A percentile compares a stretch with the other conserved stretches of the same genome.
These are phyloP conservation scores for Strongylocentrotus purpuratus DNA, from an alignment of 35 echinoderm and acorn worm species.

Conservation along the genomic window DNA sequence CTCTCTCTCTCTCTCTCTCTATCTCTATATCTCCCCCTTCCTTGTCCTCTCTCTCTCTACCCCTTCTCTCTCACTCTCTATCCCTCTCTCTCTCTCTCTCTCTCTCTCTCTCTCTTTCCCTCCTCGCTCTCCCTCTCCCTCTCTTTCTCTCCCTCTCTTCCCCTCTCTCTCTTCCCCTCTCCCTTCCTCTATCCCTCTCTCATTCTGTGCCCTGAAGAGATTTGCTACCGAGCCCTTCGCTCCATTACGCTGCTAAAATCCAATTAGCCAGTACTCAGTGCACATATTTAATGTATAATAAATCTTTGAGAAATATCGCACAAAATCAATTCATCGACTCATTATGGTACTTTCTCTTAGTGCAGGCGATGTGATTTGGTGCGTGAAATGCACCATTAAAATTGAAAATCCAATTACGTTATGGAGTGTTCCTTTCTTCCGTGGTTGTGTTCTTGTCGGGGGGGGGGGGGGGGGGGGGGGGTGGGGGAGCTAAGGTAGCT, in stretches of 20 bases:
- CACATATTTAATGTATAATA: constrained; percentile 47
- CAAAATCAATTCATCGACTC: constrained; percentile 44
- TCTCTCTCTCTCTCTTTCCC: no score
- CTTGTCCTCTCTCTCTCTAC: no score
- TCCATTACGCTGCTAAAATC: constrained; percentile 39
- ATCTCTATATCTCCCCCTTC: no score
- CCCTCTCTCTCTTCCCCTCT: background rate
- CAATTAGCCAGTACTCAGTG: constrained; percentile 27
- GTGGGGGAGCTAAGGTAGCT: background rate
- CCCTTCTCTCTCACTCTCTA: no score
- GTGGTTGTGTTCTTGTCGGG: background rate
- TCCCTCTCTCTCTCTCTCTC: no score
- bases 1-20: no score
- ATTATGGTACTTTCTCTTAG: constrained; percentile 20
- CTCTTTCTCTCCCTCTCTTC: background rate
- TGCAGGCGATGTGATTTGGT: constrained; percentile 23
- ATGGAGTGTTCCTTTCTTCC: background rate
- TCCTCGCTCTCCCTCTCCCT: no score
- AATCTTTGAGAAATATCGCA: constrained; percentile 21
- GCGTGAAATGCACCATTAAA: constrained; percentile 44
- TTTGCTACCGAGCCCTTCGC: constrained; percentile 25
- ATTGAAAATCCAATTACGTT: constrained; percentile 43
- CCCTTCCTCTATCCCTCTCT: background rate
- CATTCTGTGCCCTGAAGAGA: constrained; percentile 24
- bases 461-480: no score